Percentiles rank a stretch among this genome's conserved stretches.
Evolutionary conservation across 2,888 invertebrate genomes (phyloP).

Genomic region (Celastrina argiolus): DNA sequence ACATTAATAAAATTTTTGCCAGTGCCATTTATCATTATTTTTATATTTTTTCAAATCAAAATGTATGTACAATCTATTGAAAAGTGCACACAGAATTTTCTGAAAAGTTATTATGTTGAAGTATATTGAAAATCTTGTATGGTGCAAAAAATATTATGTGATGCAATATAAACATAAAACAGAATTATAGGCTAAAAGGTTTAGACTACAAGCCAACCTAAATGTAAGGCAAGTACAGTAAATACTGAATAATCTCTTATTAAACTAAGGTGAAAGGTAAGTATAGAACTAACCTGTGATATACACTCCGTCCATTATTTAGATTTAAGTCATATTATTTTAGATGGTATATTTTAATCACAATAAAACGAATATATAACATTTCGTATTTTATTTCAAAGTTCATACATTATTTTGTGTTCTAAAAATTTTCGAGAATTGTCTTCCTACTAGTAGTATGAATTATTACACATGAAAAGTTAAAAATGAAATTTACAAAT

Average conservation of each 20-base stretch:
- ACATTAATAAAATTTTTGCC: slow-evolving; percentile 10
- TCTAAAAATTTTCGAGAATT: background rate
- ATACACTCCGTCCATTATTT: slow-evolving; percentile 64
- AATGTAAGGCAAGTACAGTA: too few relatives aligned
- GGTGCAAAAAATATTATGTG: too few relatives aligned
- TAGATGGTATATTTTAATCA: slow-evolving; percentile 23
- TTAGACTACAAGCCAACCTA: too few relatives aligned
- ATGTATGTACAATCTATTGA: background rate
- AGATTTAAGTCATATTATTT: slow-evolving; percentile 28
- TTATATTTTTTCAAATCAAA: background rate
- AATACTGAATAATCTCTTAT: background rate
- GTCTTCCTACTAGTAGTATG: background rate
- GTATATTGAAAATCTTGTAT: too few relatives aligned
- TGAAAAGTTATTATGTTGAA: too few relatives aligned
- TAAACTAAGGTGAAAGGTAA: slow-evolving; percentile 39
- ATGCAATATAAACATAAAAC: too few relatives aligned
- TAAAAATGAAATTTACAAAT: slow-evolving; percentile 9
- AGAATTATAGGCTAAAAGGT: too few relatives aligned
- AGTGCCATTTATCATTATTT: slow-evolving; percentile 25
- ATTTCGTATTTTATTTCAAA: slow-evolving; percentile 17
- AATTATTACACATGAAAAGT: background rate
- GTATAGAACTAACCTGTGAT: slow-evolving; percentile 74
- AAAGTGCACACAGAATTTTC: background rate
- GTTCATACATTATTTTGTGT: slow-evolving; percentile 5
- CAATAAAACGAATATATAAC: slow-evolving; percentile 18